Percentiles rank a stretch among this genome's conserved stretches.
Evolutionary conservation across 2,797 vertebrate genomes (phyloP).

Genomic region (Phoebastria nigripes): DNA sequence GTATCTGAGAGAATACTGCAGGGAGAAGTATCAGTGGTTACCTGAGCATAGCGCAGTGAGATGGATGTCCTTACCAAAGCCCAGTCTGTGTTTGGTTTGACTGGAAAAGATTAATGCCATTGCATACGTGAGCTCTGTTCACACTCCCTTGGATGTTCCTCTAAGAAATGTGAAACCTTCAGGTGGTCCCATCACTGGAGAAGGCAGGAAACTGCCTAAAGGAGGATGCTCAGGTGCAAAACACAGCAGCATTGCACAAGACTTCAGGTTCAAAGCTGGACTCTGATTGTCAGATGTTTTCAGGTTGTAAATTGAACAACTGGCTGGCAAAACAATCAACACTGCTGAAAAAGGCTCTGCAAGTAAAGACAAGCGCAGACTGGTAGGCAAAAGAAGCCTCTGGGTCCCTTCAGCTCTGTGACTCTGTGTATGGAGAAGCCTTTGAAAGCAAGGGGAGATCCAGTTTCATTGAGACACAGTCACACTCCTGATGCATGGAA

Average conservation of each 20-base stretch:
- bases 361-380: background rate
- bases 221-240: background rate
- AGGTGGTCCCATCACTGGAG: background rate
- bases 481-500: background rate
- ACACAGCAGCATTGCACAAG: background rate
- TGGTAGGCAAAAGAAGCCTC: background rate
- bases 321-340: background rate
- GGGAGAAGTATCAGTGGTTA: background rate
- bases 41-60: background rate
- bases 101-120: background rate
- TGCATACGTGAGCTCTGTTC: background rate
- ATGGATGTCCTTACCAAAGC: background rate
- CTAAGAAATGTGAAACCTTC: background rate
- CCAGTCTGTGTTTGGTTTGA: background rate
- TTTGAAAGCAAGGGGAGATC: background rate
- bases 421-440: background rate
- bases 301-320: background rate
- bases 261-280: background rate
- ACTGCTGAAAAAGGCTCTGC: background rate
- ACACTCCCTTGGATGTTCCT: background rate
- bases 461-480: background rate
- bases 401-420: background rate
- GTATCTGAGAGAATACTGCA: background rate
- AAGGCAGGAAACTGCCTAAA: background rate
- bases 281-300: background rate